Evolutionary conservation across 2,797 vertebrate genomes (phyloP).

Genomic region (Cynopterus sphinx): DNA sequence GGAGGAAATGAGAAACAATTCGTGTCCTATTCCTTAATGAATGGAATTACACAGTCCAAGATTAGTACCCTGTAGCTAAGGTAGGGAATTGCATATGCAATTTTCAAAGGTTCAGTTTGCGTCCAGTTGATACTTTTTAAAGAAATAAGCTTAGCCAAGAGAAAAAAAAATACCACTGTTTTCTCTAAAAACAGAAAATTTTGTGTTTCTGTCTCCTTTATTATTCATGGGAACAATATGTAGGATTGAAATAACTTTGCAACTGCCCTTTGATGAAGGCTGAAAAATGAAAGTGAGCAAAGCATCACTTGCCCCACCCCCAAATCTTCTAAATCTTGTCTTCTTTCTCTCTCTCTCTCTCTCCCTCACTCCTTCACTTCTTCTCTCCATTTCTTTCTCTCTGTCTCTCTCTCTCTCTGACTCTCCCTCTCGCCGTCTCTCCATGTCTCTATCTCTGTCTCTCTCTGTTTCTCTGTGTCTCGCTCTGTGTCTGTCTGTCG

Average conservation of each 20-base stretch:
- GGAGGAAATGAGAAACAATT: not conserved
- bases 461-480: too few relatives aligned
- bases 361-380: too few relatives aligned
- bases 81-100: not conserved
- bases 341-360: not conserved
- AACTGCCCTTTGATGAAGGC: not conserved
- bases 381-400: too few relatives aligned
- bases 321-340: not conserved
- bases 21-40: slow-evolving; percentile 14
- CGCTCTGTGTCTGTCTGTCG: too few relatives aligned
- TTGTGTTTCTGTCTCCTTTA: not conserved
- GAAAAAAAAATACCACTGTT: slow-evolving; percentile 30
- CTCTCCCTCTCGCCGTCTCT: too few relatives aligned
- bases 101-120: not conserved
- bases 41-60: not conserved
- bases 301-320: not conserved
- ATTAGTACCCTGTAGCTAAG: not conserved
- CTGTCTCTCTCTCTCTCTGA: too few relatives aligned
- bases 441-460: too few relatives aligned
- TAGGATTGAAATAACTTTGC: not conserved
- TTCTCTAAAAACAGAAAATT: not conserved
- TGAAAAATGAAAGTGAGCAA: not conserved
- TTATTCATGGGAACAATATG: not conserved
- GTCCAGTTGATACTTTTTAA: slow-evolving; percentile 23
- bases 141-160: not conserved